Percentiles rank a stretch among this genome's conserved stretches.
Evolutionary conservation across 1,140 invertebrate species (phyloP).

Genomic region (Pogonognathellus flavescens): DNA sequence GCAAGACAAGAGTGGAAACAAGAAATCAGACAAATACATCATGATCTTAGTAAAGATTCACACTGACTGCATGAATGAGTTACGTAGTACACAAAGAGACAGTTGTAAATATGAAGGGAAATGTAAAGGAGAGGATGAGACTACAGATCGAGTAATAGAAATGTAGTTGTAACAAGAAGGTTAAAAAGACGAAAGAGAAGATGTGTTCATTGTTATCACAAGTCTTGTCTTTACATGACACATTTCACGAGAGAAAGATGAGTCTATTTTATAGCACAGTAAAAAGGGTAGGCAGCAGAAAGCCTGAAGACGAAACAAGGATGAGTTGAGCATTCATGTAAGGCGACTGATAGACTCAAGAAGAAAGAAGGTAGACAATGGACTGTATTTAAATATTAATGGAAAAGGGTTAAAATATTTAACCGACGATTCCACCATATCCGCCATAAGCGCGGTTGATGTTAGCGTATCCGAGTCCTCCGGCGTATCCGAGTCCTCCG

Average conservation of each 20-base stretch:
- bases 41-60: neutral
- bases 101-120: too few relatives aligned
- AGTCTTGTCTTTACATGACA: constrained; percentile 47
- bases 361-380: constrained; percentile 13
- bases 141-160: neutral
- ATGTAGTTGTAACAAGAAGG: neutral
- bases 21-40: constrained; percentile 32
- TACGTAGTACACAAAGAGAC: neutral
- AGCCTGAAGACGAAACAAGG: neutral
- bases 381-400: constrained; percentile 14
- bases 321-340: too few relatives aligned
- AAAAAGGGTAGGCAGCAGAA: neutral
- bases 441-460: neutral
- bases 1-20: constrained; percentile 41
- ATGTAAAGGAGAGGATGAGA: neutral
- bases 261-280: neutral
- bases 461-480: constrained; percentile 25
- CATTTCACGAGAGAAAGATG: neutral
- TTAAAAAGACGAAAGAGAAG: neutral
- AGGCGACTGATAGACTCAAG: constrained; percentile 11
- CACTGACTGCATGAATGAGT: neutral
- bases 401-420: neutral
- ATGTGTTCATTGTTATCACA: constrained; percentile 26
- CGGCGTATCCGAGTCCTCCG: constrained; percentile 39
- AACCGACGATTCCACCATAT: constrained; percentile 13